Evolutionary conservation across 2,797 vertebrate species (phyloP), one percentile per base, ranked within the genome.

Genomic region (Hyperoplus immaculatus): DNA sequence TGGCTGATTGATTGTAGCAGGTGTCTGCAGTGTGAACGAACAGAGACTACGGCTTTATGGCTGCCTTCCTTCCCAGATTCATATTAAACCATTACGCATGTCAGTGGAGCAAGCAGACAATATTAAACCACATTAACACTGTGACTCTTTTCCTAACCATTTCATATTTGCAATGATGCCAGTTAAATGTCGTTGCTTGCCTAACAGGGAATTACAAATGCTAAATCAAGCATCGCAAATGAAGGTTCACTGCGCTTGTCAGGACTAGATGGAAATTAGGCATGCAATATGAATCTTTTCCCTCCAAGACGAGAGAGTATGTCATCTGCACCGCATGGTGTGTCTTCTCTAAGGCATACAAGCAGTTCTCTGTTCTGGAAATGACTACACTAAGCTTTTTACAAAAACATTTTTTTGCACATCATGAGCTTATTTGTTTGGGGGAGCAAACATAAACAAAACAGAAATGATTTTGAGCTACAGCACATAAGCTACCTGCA

Each of bases 151-250:
- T 82, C 75, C 75, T 75, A 88, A 88, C 78, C 69, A 78, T 79
- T 87, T 83, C 82, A 67, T 79, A 76, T 88, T 84, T 82, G 82
- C 80, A 58, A 66, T 82, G 62, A 91, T 87, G 86, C 78, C 84
- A 76, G 78, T 87, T 88, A 91, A 94, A 89, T 89, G 82, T 50
- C 18, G 59, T 87, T 86, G 90, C 87, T 89, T 80, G 83, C 83
- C 87, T 92, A 91, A 93, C 72, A 86, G 83, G 83, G 83, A 91
- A 94, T 93, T 93, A 93, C 81, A 84, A 91, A 92, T 85, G 89
- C 75, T 91, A 93, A 93, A 93, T 92, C 85, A 91, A 90, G 86
- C 92, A 91, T 91, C 15, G 38, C 82, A 91, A 93, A 93, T 92
- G 80, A 94, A 87, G 79, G 88, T 92, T 92, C 88, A 92, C 72